phyloP scores from a whole-genome alignment of 2,797 vertebrate species.

The Smutsia temminckii region DNA sequence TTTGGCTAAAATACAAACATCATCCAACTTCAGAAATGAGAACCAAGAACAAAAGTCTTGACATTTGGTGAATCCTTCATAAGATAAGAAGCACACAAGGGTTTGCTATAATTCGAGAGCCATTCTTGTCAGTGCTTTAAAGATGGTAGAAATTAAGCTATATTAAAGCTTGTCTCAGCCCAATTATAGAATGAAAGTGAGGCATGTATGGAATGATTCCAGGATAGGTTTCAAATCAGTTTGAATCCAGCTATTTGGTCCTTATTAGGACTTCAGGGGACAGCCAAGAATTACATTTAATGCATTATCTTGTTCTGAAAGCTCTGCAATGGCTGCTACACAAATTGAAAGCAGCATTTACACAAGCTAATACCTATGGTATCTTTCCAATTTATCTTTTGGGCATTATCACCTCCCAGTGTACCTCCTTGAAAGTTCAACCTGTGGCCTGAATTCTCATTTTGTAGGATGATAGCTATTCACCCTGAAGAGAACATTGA shows the following conservation, averaged over 20 bases:
- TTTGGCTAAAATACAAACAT: slow-evolving; percentile 32
- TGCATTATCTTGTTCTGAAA: slow-evolving; percentile 82
- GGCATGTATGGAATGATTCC: slow-evolving; percentile 67
- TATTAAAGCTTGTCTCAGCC: slow-evolving; percentile 43
- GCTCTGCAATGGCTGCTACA: slow-evolving; percentile 59
- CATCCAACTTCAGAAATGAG: slow-evolving; percentile 17
- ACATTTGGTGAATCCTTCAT: background rate
- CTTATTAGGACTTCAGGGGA: slow-evolving; percentile 73
- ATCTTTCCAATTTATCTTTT: slow-evolving; percentile 80
- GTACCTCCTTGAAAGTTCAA: slow-evolving; percentile 81
- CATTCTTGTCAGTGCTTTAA: background rate
- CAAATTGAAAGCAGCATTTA: slow-evolving; percentile 80
- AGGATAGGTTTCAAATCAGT: slow-evolving; percentile 76
- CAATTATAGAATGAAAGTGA: slow-evolving; percentile 61
- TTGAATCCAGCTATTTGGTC: slow-evolving; percentile 69
- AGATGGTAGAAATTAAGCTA: slow-evolving; percentile 55
- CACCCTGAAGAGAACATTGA: slow-evolving; percentile 75
- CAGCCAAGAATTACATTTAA: slow-evolving; percentile 81
- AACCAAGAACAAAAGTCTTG: slow-evolving; percentile 17
- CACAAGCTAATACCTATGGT: slow-evolving; percentile 69
- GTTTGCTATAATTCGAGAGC: slow-evolving; percentile 46
- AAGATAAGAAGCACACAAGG: slow-evolving; percentile 5
- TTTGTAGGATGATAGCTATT: slow-evolving; percentile 81
- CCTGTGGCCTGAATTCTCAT: slow-evolving; percentile 78
- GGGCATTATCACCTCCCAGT: slow-evolving; percentile 67